Conservation (phyloP, 1,140 invertebrate species). For the Brachionus koreanus region DNA sequence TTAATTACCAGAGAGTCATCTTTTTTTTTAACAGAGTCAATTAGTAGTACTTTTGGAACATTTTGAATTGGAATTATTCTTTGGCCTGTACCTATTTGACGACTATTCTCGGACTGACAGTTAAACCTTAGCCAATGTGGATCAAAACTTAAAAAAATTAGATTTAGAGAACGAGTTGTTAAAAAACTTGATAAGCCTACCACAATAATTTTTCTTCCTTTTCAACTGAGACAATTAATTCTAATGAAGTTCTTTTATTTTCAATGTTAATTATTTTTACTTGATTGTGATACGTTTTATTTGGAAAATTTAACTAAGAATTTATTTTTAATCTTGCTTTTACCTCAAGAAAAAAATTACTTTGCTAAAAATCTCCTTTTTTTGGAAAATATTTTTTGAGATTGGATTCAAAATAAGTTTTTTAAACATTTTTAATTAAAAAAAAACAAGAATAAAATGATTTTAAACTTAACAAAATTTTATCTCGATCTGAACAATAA, state of each 20-base stretch:
- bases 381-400: background rate
- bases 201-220: background rate
- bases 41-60: background rate
- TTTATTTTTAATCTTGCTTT: background rate
- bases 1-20: background rate
- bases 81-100: constrained; percentile 30
- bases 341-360: background rate
- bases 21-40: background rate
- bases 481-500: background rate
- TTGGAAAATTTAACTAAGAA: background rate
- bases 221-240: background rate
- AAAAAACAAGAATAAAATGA: background rate
- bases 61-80: background rate
- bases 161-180: background rate
- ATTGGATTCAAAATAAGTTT: background rate
- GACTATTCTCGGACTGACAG: constrained; percentile 19
- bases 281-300: background rate
- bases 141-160: background rate
- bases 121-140: constrained; percentile 43
- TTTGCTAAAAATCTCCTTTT: background rate
- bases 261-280: background rate
- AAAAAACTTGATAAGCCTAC: background rate
- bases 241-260: background rate
- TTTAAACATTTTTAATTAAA: background rate
- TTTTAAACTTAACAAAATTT: background rate